These are phyloP conservation scores for Leucophora obtusa DNA, from an alignment of 2,888 invertebrate species.

Conservation along the genomic window DNA sequence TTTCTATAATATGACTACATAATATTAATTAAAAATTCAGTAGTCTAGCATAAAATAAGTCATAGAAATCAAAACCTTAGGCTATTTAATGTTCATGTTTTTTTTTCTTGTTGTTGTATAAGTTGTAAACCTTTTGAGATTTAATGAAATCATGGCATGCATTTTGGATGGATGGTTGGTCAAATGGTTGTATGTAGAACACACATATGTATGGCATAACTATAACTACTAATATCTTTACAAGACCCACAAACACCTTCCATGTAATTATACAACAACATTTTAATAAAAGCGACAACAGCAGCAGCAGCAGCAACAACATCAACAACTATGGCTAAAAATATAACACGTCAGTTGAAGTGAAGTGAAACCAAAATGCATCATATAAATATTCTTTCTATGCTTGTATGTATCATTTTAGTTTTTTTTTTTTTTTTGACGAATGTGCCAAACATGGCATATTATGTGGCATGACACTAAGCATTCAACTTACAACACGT, in stretches of 20 bases:
- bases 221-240: not conserved
- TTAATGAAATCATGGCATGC: constrained; percentile 42
- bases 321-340: constrained; percentile 44
- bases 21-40: constrained; percentile 43
- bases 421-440: constrained; percentile 39
- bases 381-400: constrained; percentile 28
- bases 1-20: constrained; percentile 22
- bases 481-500: constrained; percentile 50
- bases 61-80: constrained; percentile 43
- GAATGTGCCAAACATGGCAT: constrained; percentile 63
- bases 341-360: constrained; percentile 50
- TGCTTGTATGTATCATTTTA: not conserved
- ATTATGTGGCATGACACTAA: constrained; percentile 62
- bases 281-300: constrained; percentile 53
- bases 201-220: too few relatives aligned
- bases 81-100: constrained; percentile 39
- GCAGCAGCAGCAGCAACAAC: not conserved
- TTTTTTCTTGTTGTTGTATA: not conserved
- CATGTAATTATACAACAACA: constrained; percentile 42
- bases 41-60: constrained; percentile 35
- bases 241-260: constrained; percentile 54
- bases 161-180: not conserved
- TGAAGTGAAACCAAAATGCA: constrained; percentile 47
- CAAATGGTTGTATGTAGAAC: too few relatives aligned
- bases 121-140: not conserved